Conservation (phyloP, 2,888 invertebrate species). For the Cacoxenus indagator region DNA sequence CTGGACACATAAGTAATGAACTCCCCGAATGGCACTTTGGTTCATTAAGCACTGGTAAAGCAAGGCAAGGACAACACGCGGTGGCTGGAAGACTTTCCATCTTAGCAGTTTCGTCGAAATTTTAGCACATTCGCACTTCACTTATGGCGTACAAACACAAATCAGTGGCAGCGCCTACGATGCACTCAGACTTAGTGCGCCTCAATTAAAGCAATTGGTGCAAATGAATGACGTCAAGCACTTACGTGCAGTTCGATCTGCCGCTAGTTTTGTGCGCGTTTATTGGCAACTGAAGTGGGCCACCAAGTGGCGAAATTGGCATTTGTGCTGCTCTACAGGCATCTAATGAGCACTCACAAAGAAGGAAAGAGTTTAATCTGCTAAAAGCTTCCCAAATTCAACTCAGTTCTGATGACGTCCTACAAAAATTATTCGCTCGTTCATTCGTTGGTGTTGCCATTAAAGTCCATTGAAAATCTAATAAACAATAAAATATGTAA, state of each 20-base stretch:
- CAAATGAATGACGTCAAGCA: no score
- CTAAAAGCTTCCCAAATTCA: neutral
- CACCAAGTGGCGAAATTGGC: neutral
- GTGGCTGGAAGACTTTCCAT: neutral
- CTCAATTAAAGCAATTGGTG: neutral
- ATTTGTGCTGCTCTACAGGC: neutral
- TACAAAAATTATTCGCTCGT: no score
- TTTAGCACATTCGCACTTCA: neutral
- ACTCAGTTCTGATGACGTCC: no score
- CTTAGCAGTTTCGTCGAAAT: neutral
- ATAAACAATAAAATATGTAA: slow-evolving; percentile 8
- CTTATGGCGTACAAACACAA: neutral
- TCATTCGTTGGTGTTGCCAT: neutral
- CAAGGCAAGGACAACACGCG: no score
- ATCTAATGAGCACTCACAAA: neutral
- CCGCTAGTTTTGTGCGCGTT: neutral
- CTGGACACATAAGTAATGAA: slow-evolving; percentile 13
- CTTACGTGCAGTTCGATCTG: neutral
- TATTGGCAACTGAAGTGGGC: slow-evolving; percentile 1
- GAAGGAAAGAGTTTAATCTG: neutral
- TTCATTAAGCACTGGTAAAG: slow-evolving; percentile 14
- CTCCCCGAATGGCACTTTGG: slow-evolving; percentile 19
- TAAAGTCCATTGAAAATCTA: neutral
- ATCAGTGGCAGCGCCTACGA: neutral
- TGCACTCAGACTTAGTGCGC: neutral